These are phyloP conservation scores for Lutjanus erythropterus DNA, from an alignment of 2,113 vertebrate species.

Conservation along the genomic window DNA sequence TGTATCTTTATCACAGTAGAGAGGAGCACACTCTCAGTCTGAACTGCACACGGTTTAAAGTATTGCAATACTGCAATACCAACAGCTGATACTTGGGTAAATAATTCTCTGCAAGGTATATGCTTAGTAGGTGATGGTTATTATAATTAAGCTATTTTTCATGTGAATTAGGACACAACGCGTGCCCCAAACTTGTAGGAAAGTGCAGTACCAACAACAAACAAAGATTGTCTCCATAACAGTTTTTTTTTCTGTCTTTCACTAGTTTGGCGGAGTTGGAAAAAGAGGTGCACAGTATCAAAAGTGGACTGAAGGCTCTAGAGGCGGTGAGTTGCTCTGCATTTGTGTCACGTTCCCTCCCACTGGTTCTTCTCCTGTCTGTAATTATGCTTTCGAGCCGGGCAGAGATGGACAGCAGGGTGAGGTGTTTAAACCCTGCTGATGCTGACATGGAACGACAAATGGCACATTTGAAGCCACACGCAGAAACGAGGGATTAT, in stretches of 20 bases:
- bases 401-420: conserved; percentile 35
- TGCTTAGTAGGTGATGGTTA: neutral
- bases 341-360: conserved; percentile 46
- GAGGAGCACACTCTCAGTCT: neutral
- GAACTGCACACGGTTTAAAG: neutral
- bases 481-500: neutral
- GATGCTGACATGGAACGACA: conserved; percentile 26
- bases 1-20: neutral
- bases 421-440: conserved; percentile 60
- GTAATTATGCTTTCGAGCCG: conserved; percentile 64
- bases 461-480: conserved; percentile 24
- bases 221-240: neutral
- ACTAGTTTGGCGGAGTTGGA: conserved; percentile 92
- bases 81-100: neutral
- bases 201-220: neutral
- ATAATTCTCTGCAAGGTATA: neutral
- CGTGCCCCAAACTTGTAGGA: neutral
- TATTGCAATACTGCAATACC: neutral
- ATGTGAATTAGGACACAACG: neutral
- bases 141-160: neutral
- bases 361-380: conserved; percentile 63
- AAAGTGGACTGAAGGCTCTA: conserved; percentile 91
- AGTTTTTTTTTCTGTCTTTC: conserved; percentile 22
- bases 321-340: conserved; percentile 89
- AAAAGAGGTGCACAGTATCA: conserved; percentile 94